Evolutionary conservation across 1,140 invertebrate species (phyloP).

Genomic region (Centruroides sculpturatus): DNA sequence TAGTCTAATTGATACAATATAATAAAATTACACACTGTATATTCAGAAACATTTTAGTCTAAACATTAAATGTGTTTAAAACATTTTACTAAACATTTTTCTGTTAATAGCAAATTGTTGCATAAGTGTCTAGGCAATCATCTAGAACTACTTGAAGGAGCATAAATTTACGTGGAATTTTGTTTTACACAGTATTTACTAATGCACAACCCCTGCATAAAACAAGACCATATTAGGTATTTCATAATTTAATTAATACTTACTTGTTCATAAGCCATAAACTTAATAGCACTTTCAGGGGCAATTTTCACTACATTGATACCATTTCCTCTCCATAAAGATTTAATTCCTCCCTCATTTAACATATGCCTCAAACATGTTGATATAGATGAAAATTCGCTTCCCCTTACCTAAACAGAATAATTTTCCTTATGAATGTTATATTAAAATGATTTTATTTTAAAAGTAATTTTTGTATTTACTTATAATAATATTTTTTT

Average conservation of each 20-base stretch:
- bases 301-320: constrained; percentile 98
- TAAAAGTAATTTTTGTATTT: no score
- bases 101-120: no score
- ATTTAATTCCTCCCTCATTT: constrained; percentile 74
- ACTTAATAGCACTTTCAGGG: constrained; percentile 94
- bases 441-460: no score
- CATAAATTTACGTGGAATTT: no score
- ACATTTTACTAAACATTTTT: constrained; percentile 32
- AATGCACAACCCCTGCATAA: no score
- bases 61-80: not conserved
- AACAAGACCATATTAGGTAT: not conserved
- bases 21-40: not conserved
- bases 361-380: constrained; percentile 41
- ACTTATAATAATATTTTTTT: no score
- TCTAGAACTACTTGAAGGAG: no score
- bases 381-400: constrained; percentile 28
- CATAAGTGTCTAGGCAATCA: no score
- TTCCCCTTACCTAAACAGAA: constrained; percentile 25
- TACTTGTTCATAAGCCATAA: constrained; percentile 86
- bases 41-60: not conserved
- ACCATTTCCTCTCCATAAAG: constrained; percentile 94
- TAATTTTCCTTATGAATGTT: no score
- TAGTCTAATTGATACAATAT: no score
- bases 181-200: no score
- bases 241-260: not conserved